Percentiles rank a stretch among this genome's conserved stretches.
Conservation (phyloP, 2,797 vertebrate species). For the Xyrichtys novacula region DNA sequence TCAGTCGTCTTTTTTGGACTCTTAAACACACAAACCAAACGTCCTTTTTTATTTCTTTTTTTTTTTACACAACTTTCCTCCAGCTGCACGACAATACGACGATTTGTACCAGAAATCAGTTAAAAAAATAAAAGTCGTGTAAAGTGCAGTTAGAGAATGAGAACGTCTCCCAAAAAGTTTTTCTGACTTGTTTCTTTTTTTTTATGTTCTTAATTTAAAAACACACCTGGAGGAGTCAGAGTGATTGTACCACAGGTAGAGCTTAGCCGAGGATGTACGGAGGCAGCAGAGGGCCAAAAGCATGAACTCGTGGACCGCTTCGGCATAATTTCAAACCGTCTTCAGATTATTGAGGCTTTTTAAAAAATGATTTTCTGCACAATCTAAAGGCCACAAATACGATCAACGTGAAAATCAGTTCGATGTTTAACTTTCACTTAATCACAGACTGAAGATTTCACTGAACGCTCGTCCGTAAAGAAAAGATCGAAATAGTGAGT, state of each 20-base stretch:
- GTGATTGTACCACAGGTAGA: constrained; percentile 57
- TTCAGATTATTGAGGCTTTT: too few species aligned
- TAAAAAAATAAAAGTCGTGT: constrained; percentile 63
- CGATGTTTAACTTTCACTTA: too few species aligned
- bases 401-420: too few species aligned
- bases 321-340: too few species aligned
- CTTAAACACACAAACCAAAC: constrained; percentile 18
- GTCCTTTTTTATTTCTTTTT: background rate
- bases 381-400: too few species aligned
- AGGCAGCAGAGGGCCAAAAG: constrained; percentile 27
- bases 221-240: constrained; percentile 23
- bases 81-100: constrained; percentile 38
- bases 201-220: too few species aligned
- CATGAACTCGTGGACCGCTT: background rate
- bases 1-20: constrained; percentile 7
- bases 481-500: too few species aligned
- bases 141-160: constrained; percentile 83
- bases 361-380: too few species aligned
- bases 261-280: constrained; percentile 16
- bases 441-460: too few species aligned
- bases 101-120: constrained; percentile 59
- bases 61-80: constrained; percentile 33
- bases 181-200: background rate
- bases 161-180: constrained; percentile 59
- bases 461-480: too few species aligned